A percentile compares a stretch with the other conserved stretches of the same genome.
Evolutionary conservation across 2,888 invertebrate species (phyloP).

Genomic region (Bellardia bayeri): DNA sequence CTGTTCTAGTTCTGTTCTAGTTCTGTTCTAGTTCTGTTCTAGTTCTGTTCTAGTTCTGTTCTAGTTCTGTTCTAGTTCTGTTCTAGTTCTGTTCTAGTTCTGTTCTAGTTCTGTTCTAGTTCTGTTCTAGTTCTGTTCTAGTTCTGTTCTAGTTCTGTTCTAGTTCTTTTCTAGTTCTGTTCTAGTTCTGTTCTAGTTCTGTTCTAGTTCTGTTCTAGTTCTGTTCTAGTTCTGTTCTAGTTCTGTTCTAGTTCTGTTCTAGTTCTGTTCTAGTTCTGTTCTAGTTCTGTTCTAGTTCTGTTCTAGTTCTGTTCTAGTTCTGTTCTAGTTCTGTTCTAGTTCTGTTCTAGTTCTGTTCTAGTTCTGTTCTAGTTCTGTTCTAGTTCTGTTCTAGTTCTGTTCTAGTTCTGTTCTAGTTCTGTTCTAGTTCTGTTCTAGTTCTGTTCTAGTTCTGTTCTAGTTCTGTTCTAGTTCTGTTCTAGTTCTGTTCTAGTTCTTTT

Average conservation of each 20-base stretch:
- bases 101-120: slow-evolving; percentile 11
- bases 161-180: slow-evolving; percentile 6
- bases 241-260: slow-evolving; percentile 7
- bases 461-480: too few relatives aligned
- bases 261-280: not conserved
- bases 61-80: slow-evolving; percentile 11
- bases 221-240: slow-evolving; percentile 8
- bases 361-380: not conserved
- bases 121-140: slow-evolving; percentile 3
- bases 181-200: slow-evolving; percentile 8
- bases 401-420: too few relatives aligned
- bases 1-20: slow-evolving; percentile 9
- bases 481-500: too few relatives aligned
- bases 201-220: slow-evolving; percentile 10
- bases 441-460: too few relatives aligned
- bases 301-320: too few relatives aligned
- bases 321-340: not conserved
- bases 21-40: slow-evolving; percentile 9
- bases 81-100: slow-evolving; percentile 15
- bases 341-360: too few relatives aligned
- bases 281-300: too few relatives aligned
- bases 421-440: too few relatives aligned
- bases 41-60: slow-evolving; percentile 11
- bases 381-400: too few relatives aligned
- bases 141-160: slow-evolving; percentile 11